Evolutionary conservation across 53 echinoderm and acorn worm species (phyloP).

Genomic region (Echinarachnius parma): DNA sequence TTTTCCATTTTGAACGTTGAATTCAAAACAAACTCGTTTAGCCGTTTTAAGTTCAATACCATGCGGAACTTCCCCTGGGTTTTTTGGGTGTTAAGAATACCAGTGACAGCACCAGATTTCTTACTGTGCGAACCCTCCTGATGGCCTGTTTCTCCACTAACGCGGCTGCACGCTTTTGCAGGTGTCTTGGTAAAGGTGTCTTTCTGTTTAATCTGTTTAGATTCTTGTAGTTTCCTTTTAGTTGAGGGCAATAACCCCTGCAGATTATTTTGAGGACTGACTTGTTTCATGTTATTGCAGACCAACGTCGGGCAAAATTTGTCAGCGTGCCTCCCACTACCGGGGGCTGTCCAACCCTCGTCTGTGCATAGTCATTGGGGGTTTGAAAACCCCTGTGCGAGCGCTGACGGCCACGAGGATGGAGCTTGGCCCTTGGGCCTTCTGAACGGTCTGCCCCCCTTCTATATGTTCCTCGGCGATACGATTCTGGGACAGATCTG

Average conservation of each 20-base stretch:
- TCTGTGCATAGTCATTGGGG: too few species aligned
- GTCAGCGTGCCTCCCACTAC: slow-evolving; percentile 21
- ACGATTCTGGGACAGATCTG: too few species aligned
- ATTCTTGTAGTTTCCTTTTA: too few species aligned
- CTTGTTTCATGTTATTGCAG: slow-evolving; percentile 20
- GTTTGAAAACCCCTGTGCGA: too few species aligned
- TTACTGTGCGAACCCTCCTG: neutral
- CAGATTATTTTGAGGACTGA: slow-evolving; percentile 15
- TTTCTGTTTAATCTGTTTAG: too few species aligned
- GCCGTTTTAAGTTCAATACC: slow-evolving; percentile 24
- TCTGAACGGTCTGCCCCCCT: neutral
- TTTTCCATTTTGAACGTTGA: slow-evolving; percentile 37
- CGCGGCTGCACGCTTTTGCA: neutral
- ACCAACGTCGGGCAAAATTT: neutral
- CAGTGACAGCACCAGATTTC: neutral
- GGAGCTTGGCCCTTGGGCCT: neutral
- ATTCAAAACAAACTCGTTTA: slow-evolving; percentile 10
- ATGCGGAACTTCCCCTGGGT: slow-evolving; percentile 18
- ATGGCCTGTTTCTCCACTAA: slow-evolving; percentile 9
- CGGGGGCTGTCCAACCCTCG: too few species aligned
- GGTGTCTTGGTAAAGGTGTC: slow-evolving; percentile 12
- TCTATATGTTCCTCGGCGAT: too few species aligned
- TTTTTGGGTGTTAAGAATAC: slow-evolving; percentile 1
- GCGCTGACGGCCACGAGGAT: neutral
- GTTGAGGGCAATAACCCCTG: too few species aligned